phyloP scores from a whole-genome alignment of 2,797 vertebrate genomes.

The Helicolenus hilgendorfi region DNA sequence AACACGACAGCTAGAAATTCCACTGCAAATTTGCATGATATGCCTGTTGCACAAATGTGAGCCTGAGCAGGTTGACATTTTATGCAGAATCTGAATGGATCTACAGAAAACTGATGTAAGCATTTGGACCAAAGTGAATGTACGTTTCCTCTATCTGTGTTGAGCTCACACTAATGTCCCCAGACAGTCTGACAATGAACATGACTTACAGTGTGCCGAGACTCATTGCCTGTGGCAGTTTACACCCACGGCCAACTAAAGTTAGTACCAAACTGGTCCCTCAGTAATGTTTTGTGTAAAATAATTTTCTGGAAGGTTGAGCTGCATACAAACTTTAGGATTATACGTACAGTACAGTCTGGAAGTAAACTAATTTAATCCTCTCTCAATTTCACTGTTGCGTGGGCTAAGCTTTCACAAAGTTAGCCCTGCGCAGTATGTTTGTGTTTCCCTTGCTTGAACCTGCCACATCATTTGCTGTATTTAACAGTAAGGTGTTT shows the following conservation, averaged over 20 bases:
- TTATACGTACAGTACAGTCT: constrained; percentile 46
- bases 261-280: neutral
- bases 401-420: constrained; percentile 53
- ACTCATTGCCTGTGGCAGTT: constrained; percentile 28
- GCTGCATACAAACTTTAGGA: constrained; percentile 45
- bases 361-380: constrained; percentile 73
- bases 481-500: constrained; percentile 29
- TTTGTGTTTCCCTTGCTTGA: constrained; percentile 30
- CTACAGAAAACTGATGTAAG: neutral
- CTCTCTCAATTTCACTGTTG: constrained; percentile 69
- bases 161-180: constrained; percentile 7
- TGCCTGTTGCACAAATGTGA: constrained; percentile 9
- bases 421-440: constrained; percentile 1
- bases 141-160: neutral
- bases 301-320: constrained; percentile 75
- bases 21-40: neutral
- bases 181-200: constrained; percentile 35
- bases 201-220: constrained; percentile 15
- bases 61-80: constrained; percentile 16
- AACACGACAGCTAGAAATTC: neutral
- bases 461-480: constrained; percentile 9
- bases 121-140: neutral
- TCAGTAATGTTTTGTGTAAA: constrained; percentile 53
- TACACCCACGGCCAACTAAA: constrained; percentile 18
- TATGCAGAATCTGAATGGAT: constrained; percentile 21